phyloP scores from a whole-genome alignment of 2,113 vertebrate species.

The Eleginops maclovinus region DNA sequence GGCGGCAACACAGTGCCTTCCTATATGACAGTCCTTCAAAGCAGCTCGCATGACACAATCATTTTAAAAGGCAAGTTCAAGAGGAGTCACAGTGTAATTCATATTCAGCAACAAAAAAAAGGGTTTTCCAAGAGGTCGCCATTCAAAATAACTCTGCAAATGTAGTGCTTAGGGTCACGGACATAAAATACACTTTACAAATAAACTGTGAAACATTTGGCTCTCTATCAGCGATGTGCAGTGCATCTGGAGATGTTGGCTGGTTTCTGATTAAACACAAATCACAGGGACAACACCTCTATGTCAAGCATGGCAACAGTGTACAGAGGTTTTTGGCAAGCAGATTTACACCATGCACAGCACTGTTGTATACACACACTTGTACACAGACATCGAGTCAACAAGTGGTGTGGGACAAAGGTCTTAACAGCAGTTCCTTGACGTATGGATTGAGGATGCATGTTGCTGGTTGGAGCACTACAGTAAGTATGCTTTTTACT shows the following conservation, averaged over 20 bases:
- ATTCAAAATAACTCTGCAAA: conserved; percentile 33
- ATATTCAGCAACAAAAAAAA: conserved; percentile 51
- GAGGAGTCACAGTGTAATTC: conserved; percentile 77
- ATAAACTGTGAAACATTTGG: conserved; percentile 50
- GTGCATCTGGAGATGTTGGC: conserved; percentile 53
- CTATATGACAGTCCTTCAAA: conserved; percentile 28
- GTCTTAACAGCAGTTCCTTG: conserved; percentile 21
- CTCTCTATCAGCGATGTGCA: conserved; percentile 50
- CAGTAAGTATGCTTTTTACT: neutral
- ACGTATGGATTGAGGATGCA: conserved; percentile 24
- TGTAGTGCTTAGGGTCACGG: conserved; percentile 59
- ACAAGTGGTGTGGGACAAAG: conserved; percentile 35
- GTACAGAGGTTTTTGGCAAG: conserved; percentile 64
- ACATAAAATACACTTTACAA: conserved; percentile 60
- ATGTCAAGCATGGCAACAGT: conserved; percentile 64
- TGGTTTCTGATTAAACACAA: conserved; percentile 61
- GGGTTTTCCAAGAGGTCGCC: conserved; percentile 39
- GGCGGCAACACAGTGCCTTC: conserved; percentile 49
- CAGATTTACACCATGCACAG: conserved; percentile 72
- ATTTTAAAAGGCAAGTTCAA: conserved; percentile 76
- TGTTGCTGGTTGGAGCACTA: conserved; percentile 41
- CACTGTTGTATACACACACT: conserved; percentile 52
- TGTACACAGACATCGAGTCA: conserved; percentile 57
- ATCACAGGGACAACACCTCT: conserved; percentile 57
- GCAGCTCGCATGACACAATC: conserved; percentile 61